Evolutionary conservation across 2,797 vertebrate species (phyloP), one percentile per base, ranked within the genome.

Genomic region (Sternarchorhynchus goeldii): DNA sequence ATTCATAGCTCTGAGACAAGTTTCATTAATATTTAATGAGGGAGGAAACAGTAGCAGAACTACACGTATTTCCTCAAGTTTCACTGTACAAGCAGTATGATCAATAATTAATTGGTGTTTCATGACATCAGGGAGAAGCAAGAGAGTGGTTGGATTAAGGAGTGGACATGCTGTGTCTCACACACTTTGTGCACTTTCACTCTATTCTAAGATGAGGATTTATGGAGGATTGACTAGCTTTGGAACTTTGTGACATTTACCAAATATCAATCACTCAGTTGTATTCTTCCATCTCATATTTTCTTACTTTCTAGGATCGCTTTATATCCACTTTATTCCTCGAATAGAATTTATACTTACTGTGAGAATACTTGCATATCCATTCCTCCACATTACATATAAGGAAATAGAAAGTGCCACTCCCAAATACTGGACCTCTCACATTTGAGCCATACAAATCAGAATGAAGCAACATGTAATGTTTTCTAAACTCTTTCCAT

Each of bases 41-140:
- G 17, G 55, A 80, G 65, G 71, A 85, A 85, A 85, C 72, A 74
- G 64, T 74, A 20, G 14, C 14, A 20, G 75, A 81, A 78, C 60
- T 73, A 74, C 81, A 81, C 79, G 79, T 71, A 74, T 77, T 85
- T 87, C 79, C 85, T 84, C 74, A 81, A 80, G 71, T 82, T 80
- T 82, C 74, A 78, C 39, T 59, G 69, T 78, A 80, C 71, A 79
- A 57, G 80, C 69, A 73, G 55, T 69, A 10, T 0, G 32, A 72
- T 84, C 58, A 84, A 81, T 85, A 80, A 84, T 82, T 80, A 60
- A 86, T 83, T 45, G 58, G n/a, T 39, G 69, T 73, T 82, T 72
- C 29, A 59, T 81, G 82, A 76, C 80, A 73, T 64, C 50, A 78
- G 55, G 77, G 59, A 74, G 77, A 62, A 77, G 59, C 36, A 10